Conservation (phyloP, 1,140 invertebrate species). For the Anoplolepis gracilipes region DNA sequence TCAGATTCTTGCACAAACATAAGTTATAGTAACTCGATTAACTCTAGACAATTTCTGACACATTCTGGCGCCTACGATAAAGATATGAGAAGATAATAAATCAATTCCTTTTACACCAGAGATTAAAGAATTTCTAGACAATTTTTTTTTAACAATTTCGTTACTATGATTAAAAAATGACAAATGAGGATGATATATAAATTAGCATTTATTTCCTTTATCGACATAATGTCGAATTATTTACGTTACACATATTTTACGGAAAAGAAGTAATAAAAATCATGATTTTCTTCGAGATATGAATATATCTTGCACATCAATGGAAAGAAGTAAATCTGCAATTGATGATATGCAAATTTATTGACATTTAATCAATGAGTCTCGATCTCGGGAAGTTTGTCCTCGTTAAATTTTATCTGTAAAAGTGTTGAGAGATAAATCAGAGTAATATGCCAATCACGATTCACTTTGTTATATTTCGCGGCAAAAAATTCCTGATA, state of each 20-base stretch:
- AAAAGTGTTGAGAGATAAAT: slow-evolving; percentile 18
- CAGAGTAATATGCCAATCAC: neutral
- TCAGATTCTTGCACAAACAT: slow-evolving; percentile 26
- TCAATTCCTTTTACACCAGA: neutral
- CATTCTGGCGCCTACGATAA: neutral
- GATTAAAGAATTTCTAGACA: neutral
- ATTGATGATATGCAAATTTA: neutral
- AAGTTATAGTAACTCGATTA: neutral
- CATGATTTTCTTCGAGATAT: neutral
- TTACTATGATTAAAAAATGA: neutral
- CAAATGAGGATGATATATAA: neutral
- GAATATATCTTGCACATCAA: neutral
- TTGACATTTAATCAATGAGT: neutral
- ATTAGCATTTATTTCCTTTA: neutral
- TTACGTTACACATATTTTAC: neutral
- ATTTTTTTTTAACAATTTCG: neutral
- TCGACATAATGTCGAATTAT: neutral
- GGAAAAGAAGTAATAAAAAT: no score
- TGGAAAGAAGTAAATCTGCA: no score
- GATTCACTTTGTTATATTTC: neutral
- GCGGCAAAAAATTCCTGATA: neutral
- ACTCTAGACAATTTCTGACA: slow-evolving; percentile 19
- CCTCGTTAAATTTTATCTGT: neutral
- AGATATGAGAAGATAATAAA: slow-evolving; percentile 25
- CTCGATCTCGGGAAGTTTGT: neutral